Percentiles rank a stretch among this genome's conserved stretches.
Conservation (phyloP, 2,797 vertebrate species). For the Falco biarmicus region DNA sequence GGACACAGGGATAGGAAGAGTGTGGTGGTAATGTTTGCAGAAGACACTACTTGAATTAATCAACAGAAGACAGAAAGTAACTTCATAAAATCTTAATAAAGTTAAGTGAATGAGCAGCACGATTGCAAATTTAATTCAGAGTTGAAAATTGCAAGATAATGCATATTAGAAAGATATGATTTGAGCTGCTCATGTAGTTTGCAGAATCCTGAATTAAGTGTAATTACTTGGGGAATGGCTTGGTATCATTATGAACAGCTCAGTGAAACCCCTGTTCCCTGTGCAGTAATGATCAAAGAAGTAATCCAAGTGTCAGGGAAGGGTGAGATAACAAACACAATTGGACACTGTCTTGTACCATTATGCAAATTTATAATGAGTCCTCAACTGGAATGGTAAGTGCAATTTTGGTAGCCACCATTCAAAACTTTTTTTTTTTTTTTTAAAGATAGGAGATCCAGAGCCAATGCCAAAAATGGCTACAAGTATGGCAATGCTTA, state of each 20-base stretch:
- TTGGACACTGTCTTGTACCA: not conserved
- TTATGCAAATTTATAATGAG: not conserved
- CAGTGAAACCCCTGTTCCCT: not conserved
- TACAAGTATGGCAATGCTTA: not conserved
- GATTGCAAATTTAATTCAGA: conserved; percentile 50
- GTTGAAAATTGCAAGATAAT: conserved; percentile 40
- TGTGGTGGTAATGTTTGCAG: conserved; percentile 15
- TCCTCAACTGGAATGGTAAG: not conserved
- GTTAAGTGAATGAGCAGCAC: conserved; percentile 21
- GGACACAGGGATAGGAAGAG: not conserved
- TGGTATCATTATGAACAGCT: not conserved
- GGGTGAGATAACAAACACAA: not conserved
- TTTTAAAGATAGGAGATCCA: not conserved
- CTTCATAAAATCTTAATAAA: conserved; percentile 50
- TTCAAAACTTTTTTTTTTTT: not conserved
- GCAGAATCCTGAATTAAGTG: conserved; percentile 7
- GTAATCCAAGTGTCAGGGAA: not conserved
- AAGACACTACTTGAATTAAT: conserved; percentile 15
- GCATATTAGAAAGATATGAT: not conserved
- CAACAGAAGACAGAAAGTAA: not conserved
- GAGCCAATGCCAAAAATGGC: not conserved
- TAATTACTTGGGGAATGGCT: conserved; percentile 6
- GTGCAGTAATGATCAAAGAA: not conserved
- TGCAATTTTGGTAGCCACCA: not conserved
- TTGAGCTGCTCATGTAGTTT: not conserved